Base-by-base conservation (phyloP, 2,797 vertebrate species). In the Triplophysa bombifrons region DNA sequence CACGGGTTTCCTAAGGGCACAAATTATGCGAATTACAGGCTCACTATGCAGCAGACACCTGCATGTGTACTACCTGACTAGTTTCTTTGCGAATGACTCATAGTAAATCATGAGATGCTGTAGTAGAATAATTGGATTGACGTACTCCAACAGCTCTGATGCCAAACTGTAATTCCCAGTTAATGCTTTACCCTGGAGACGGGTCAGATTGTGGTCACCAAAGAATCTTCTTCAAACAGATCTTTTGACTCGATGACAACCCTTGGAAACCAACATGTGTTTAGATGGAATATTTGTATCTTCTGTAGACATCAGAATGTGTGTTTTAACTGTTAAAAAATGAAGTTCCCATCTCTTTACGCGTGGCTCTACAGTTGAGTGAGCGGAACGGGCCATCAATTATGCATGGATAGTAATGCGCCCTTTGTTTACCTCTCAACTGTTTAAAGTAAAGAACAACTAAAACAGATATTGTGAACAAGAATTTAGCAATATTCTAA, bases 371-470 rank as follows among this genome's bases (percentile, higher is more conserved):
- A 77, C 77, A 82, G 74, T 66, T 86, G 34, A 71, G 73, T 80
- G 81, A 76, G 76, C 75, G 85, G 85, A 86, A 77, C 81, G 44
- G n/a, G 27, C 27, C 83, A 91, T 93, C 82, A 89, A 93, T 93
- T 90, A 93, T 93, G 82, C 72, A 93, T 85, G 46, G 34, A 60
- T 82, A 86, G 91, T 90, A 91, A 92, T 90, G 89, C 88, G 90
- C 87, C 89, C 91, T 90, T 91, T 89, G 84, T 87, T 86, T 84
- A 84, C 65, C 69, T 86, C 74, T 79, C 63, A 83, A 78, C 83
- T 82, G 87, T 86, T 86, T 87, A 85, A 87, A 76, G 88, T 11
- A 81, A 74, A 88, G 88, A 88, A 89, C 84, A 85, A 11, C 4
- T 60, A 6, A 41, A 41, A 2, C 38, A 41, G 38, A 41, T 41